Conservation (phyloP, 2,113 vertebrate species). For the Lagopus muta region DNA sequence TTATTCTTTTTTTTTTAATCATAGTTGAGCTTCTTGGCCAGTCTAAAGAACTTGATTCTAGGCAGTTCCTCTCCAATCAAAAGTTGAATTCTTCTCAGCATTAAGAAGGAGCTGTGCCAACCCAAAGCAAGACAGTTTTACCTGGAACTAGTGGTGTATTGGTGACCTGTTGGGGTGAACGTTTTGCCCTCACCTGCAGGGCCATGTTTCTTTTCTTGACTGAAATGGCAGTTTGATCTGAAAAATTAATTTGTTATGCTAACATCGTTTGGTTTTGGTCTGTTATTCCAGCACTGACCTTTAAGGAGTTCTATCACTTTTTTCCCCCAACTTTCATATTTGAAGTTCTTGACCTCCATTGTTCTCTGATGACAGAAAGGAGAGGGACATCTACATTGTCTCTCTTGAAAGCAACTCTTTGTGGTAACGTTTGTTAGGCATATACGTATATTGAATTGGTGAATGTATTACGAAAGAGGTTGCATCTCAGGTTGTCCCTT, state of each 20-base stretch:
- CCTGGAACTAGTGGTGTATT: background rate
- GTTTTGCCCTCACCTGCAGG: background rate
- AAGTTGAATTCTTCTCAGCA: background rate
- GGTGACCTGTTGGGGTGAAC: background rate
- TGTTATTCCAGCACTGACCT: background rate
- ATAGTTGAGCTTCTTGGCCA: background rate
- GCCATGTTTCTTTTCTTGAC: background rate
- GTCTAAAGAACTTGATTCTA: background rate
- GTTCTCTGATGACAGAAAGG: background rate
- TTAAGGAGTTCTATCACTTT: background rate
- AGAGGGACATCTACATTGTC: background rate
- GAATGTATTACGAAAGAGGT: background rate
- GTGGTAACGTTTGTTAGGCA: background rate
- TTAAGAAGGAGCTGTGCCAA: background rate
- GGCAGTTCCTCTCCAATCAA: background rate
- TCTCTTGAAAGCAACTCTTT: background rate
- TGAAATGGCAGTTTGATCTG: background rate
- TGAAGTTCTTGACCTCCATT: background rate
- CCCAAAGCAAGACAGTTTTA: background rate
- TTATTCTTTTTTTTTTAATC: background rate
- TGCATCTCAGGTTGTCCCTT: background rate
- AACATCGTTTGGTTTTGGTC: background rate
- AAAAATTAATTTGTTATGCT: background rate
- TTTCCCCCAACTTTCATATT: background rate
- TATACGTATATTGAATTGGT: background rate